These are phyloP conservation scores for Donacobius atricapilla DNA, from an alignment of 2,113 vertebrate species.

Conservation along the genomic window DNA sequence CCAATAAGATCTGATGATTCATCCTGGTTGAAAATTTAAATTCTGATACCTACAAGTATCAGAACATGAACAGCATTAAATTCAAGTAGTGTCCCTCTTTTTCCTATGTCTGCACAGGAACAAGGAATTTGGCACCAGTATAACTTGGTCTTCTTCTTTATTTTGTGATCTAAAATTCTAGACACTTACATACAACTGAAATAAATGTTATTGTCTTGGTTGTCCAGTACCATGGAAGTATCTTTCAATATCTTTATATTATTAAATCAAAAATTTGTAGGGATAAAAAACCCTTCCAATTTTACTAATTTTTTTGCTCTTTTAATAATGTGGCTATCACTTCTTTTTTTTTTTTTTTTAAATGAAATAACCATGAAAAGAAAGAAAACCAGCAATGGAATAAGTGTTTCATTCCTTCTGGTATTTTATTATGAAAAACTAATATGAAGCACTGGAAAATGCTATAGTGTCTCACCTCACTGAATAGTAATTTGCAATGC, in stretches of 20 bases:
- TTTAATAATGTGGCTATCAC: neutral
- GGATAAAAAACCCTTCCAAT: neutral
- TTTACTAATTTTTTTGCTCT: neutral
- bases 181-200: neutral
- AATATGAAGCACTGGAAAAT: neutral
- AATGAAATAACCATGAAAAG: neutral
- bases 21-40: neutral
- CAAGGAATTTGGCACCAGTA: neutral
- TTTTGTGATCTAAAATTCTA: too few species aligned
- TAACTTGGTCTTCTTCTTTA: too few species aligned
- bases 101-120: neutral
- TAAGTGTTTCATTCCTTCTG: neutral
- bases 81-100: neutral
- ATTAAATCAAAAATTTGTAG: neutral
- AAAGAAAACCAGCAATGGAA: neutral
- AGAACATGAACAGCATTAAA: neutral
- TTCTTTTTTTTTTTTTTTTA: too few species aligned
- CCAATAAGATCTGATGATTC: neutral
- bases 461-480: neutral
- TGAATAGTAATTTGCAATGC: neutral
- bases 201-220: neutral
- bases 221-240: neutral
- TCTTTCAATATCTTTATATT: neutral
- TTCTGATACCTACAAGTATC: neutral
- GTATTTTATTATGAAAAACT: neutral